phyloP scores from a whole-genome alignment of 2,888 invertebrate species.

The Argyresthia albistria region DNA sequence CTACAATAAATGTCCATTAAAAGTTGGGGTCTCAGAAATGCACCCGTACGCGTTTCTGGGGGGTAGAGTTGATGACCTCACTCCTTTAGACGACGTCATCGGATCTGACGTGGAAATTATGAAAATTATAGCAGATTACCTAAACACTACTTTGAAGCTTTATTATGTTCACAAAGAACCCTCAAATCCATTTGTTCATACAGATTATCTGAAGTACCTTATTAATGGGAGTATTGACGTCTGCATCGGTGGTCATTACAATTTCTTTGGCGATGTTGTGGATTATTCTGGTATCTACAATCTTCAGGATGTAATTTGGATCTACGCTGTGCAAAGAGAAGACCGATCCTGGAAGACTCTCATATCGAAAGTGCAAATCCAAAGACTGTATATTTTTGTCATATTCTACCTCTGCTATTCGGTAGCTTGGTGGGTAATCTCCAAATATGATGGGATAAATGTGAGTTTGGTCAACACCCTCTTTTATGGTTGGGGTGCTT shows the following conservation, averaged over 20 bases:
- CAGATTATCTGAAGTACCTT: conserved; percentile 27
- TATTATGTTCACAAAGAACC: conserved; percentile 26
- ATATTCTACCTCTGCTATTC: conserved; percentile 36
- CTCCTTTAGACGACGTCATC: conserved; percentile 20
- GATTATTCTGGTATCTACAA: conserved; percentile 46
- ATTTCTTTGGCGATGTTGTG: conserved; percentile 30
- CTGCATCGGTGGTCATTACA: conserved; percentile 44
- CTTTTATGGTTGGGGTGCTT: conserved; percentile 37
- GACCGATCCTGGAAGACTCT: conserved; percentile 37
- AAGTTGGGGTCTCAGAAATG: conserved; percentile 31
- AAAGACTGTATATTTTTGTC: conserved; percentile 37
- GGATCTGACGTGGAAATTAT: conserved; percentile 43
- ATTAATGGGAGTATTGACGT: conserved; percentile 40
- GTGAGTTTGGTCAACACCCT: conserved; percentile 26
- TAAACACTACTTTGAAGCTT: conserved; percentile 34
- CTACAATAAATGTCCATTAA: conserved; percentile 38
- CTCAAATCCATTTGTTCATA: conserved; percentile 22
- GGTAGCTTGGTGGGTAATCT: conserved; percentile 29
- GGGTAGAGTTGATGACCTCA: conserved; percentile 22
- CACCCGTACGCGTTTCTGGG: conserved; percentile 34
- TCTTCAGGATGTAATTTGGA: conserved; percentile 36
- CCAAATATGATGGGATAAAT: conserved; percentile 23
- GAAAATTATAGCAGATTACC: conserved; percentile 35
- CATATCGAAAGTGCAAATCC: conserved; percentile 20
- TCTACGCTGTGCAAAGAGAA: conserved; percentile 33